Evolutionary conservation across 30 jellyfish, hydroid and myxozoan species (phyloP).

Genomic region (Clytia hemisphaerica): DNA sequence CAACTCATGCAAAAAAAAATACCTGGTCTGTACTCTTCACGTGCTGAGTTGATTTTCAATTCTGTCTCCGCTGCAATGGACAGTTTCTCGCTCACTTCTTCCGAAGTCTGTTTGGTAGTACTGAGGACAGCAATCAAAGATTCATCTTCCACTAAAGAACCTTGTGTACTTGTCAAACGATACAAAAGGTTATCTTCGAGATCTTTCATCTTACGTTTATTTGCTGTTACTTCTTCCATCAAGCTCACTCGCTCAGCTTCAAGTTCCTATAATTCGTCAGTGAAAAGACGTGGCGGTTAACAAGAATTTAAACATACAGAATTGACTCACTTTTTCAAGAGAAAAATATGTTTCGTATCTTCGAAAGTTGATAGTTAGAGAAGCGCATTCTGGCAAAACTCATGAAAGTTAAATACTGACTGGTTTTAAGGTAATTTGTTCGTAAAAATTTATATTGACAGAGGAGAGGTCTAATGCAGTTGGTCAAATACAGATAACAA

Average conservation of each 20-base stretch:
- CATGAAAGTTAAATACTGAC: no score
- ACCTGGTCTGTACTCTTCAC: conserved; percentile 91
- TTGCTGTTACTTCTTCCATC: conserved; percentile 71
- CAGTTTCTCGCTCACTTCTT: conserved; percentile 72
- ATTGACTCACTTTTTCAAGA: no score
- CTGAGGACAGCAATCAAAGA: conserved; percentile 66
- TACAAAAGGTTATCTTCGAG: conserved; percentile 67
- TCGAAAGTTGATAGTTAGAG: no score
- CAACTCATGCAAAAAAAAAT: not conserved
- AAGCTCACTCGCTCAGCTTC: conserved; percentile 72
- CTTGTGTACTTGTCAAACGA: conserved; percentile 77
- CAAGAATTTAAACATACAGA: no score
- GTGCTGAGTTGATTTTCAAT: conserved; percentile 62
- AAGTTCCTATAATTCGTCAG: conserved; percentile 67
- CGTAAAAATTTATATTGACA: no score
- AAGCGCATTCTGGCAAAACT: no score
- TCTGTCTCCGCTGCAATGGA: conserved; percentile 80
- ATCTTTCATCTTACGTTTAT: conserved; percentile 73
- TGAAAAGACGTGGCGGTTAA: no score
- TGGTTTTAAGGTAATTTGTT: no score
- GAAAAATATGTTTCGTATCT: no score
- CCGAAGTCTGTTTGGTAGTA: conserved; percentile 71
- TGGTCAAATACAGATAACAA: no score
- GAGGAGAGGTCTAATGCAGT: no score
- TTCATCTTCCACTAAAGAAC: conserved; percentile 81